These are phyloP conservation scores for Anastrepha ludens DNA, from an alignment of 1,140 invertebrate species.

Conservation along the genomic window DNA sequence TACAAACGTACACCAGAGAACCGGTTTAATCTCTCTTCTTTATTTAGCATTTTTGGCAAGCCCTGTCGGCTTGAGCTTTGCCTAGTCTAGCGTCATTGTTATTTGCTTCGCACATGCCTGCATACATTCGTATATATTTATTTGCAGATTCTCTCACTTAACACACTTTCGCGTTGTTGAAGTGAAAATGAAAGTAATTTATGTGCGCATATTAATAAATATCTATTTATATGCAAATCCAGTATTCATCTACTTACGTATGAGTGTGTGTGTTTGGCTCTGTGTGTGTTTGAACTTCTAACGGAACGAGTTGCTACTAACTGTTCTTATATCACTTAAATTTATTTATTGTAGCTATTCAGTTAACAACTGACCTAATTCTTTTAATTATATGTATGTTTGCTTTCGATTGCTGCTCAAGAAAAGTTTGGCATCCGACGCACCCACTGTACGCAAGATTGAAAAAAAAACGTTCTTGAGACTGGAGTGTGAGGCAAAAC, in stretches of 20 bases:
- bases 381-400: not conserved
- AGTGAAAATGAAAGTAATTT: constrained; percentile 50
- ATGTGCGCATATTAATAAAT: constrained; percentile 7
- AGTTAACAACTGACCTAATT: not conserved
- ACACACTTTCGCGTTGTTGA: constrained; percentile 11
- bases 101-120: not conserved
- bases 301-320: not conserved
- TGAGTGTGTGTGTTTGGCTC: not conserved
- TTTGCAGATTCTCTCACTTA: constrained; percentile 21
- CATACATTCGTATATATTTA: too few species aligned
- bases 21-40: constrained; percentile 1
- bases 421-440: too few species aligned
- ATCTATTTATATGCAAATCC: not conserved
- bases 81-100: not conserved
- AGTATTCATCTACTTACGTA: not conserved
- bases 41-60: constrained; percentile 8
- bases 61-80: not conserved
- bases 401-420: too few species aligned
- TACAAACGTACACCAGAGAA: not conserved
- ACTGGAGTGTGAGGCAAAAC: too few species aligned
- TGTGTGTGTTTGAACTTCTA: not conserved
- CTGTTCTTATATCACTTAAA: constrained; percentile 1
- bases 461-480: too few species aligned
- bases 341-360: not conserved
- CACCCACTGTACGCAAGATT: too few species aligned